These are phyloP conservation scores for Oostethus manadensis DNA, from an alignment of 2,113 vertebrate species.

Conservation along the genomic window DNA sequence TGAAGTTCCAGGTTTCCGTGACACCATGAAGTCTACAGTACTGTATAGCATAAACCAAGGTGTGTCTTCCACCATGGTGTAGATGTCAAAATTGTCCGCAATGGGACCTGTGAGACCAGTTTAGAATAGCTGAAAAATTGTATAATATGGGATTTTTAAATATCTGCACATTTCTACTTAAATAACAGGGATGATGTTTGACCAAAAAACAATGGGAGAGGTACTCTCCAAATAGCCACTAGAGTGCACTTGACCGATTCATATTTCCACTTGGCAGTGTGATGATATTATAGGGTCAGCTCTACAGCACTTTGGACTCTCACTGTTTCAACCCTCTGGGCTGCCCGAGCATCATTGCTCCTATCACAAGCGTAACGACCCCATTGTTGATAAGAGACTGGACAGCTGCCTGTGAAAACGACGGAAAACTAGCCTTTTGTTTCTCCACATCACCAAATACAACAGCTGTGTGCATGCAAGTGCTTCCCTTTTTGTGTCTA, in stretches of 20 bases:
- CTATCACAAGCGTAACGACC: slow-evolving; percentile 41
- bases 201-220: background rate
- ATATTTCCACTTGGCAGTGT: slow-evolving; percentile 4
- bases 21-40: too few relatives aligned
- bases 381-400: slow-evolving; percentile 39
- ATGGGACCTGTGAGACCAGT: too few relatives aligned
- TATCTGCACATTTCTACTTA: too few relatives aligned
- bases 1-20: too few relatives aligned
- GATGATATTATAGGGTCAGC: slow-evolving; percentile 13
- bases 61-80: too few relatives aligned
- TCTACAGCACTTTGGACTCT: slow-evolving; percentile 4
- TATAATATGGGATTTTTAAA: too few relatives aligned
- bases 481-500: slow-evolving; percentile 12
- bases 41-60: too few relatives aligned
- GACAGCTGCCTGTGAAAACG: slow-evolving; percentile 34
- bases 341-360: slow-evolving; percentile 42
- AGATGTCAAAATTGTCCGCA: too few relatives aligned
- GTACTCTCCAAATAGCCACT: slow-evolving; percentile 9
- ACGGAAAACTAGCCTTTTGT: slow-evolving; percentile 29
- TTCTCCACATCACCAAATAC: slow-evolving; percentile 38
- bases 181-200: background rate
- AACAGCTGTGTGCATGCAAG: slow-evolving; percentile 27
- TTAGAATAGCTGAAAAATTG: too few relatives aligned
- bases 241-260: slow-evolving; percentile 17
- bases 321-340: slow-evolving; percentile 18